Conservation (phyloP, 1,140 invertebrate genomes). For the Drosophila albomicans region DNA sequence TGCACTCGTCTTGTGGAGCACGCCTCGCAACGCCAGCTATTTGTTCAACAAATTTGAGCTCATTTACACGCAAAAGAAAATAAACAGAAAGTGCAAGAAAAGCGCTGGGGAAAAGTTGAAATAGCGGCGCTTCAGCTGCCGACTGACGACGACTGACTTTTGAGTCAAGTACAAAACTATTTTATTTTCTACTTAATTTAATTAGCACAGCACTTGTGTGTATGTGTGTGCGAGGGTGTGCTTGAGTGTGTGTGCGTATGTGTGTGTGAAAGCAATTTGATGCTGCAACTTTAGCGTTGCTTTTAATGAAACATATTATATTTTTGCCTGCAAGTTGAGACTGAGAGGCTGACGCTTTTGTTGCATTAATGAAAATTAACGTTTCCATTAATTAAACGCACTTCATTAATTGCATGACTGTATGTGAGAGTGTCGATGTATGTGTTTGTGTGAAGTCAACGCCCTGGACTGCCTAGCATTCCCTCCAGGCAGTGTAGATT, state of each 20-base stretch:
- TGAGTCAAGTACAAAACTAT: slow-evolving; percentile 64
- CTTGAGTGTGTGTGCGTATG: neutral
- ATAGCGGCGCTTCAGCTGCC: slow-evolving; percentile 28
- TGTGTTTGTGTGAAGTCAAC: slow-evolving; percentile 5
- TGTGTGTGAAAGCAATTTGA: slow-evolving; percentile 59
- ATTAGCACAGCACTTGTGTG: slow-evolving; percentile 65
- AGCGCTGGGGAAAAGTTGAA: slow-evolving; percentile 22
- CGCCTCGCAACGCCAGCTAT: slow-evolving; percentile 50
- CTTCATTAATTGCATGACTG: slow-evolving; percentile 53
- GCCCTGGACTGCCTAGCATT: slow-evolving; percentile 13
- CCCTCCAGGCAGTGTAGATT: slow-evolving; percentile 23
- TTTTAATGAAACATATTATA: slow-evolving; percentile 78
- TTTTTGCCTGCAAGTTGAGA: slow-evolving; percentile 34
- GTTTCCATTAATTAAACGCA: slow-evolving; percentile 61
- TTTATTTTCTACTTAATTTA: slow-evolving; percentile 74
- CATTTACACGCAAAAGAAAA: slow-evolving; percentile 70
- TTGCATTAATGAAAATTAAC: slow-evolving; percentile 17
- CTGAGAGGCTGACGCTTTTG: slow-evolving; percentile 2
- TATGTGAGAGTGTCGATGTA: neutral
- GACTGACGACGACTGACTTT: slow-evolving; percentile 47
- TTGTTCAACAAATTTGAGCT: slow-evolving; percentile 76
- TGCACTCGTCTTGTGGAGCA: neutral
- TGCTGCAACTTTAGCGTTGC: slow-evolving; percentile 41
- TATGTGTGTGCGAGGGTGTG: slow-evolving; percentile 5
- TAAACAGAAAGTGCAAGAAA: slow-evolving; percentile 26